phyloP scores from a whole-genome alignment of 2,888 invertebrate species.

The Scaptomyza flava region DNA sequence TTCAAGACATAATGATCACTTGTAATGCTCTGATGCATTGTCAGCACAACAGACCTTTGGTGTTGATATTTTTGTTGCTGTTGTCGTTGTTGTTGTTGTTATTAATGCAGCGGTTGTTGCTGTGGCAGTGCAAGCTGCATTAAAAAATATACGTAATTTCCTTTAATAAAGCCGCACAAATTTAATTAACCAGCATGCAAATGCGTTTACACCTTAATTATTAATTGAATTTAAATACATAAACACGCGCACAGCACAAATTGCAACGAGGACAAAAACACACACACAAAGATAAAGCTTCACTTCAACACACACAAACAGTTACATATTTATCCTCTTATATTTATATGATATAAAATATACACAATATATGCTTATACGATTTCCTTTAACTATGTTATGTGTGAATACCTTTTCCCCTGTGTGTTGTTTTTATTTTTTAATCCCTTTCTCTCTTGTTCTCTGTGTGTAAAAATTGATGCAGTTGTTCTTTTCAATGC shows the following conservation, averaged over 20 bases:
- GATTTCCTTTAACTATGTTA: not conserved
- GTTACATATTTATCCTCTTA: conserved; percentile 2
- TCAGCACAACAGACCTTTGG: conserved; percentile 10
- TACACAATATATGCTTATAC: not conserved
- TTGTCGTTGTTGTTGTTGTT: conserved; percentile 22
- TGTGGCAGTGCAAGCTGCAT: conserved; percentile 54
- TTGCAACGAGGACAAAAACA: conserved; percentile 19
- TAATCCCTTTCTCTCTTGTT: conserved; percentile 4
- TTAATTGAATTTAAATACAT: conserved; percentile 78
- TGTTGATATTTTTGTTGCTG: conserved; percentile 17
- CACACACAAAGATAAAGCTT: not conserved
- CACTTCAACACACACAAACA: not conserved
- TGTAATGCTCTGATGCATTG: conserved; percentile 21
- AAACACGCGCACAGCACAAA: conserved; percentile 52
- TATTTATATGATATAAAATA: not conserved
- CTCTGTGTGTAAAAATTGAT: conserved; percentile 6
- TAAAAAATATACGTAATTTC: conserved; percentile 71
- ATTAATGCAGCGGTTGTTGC: conserved; percentile 41
- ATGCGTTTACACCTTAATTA: conserved; percentile 82
- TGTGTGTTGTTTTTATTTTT: not conserved
- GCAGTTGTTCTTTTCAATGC: conserved; percentile 22
- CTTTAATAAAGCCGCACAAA: conserved; percentile 80
- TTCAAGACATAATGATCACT: conserved; percentile 45
- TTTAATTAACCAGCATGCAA: conserved; percentile 82
- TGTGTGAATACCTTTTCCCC: not conserved